phyloP scores from a whole-genome alignment of 2,113 vertebrate genomes.

The Chionodraco myersi region DNA sequence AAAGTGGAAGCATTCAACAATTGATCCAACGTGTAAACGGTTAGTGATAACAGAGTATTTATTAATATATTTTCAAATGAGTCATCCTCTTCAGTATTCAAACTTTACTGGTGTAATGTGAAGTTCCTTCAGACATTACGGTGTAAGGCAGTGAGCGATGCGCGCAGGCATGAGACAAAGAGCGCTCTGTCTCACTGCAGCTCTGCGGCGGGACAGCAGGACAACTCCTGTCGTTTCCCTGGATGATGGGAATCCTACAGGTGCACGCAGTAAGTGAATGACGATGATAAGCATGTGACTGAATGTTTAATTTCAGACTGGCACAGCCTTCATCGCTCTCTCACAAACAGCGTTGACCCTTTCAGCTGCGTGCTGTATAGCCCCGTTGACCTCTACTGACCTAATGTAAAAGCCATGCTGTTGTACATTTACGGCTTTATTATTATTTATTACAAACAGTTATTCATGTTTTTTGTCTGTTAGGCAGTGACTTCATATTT shows the following conservation, averaged over 20 bases:
- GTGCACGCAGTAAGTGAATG: conserved; percentile 77
- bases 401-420: background rate
- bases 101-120: conserved; percentile 13
- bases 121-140: conserved; percentile 58
- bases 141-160: conserved; percentile 17
- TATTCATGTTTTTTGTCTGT: too few relatives aligned
- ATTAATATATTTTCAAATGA: conserved; percentile 17
- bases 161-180: conserved; percentile 66
- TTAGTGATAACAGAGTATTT: background rate
- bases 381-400: background rate
- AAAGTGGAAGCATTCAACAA: background rate
- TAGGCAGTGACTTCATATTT: background rate
- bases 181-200: conserved; percentile 63
- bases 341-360: conserved; percentile 45
- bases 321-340: conserved; percentile 41
- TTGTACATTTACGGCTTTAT: background rate
- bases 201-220: conserved; percentile 54
- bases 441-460: background rate
- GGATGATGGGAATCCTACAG: conserved; percentile 69
- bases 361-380: conserved; percentile 23
- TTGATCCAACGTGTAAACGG: background rate
- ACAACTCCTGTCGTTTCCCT: conserved; percentile 64
- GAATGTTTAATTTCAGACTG: conserved; percentile 65
- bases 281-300: conserved; percentile 75
- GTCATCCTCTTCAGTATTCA: conserved; percentile 33